Conservation (phyloP, 2,888 invertebrate species). For the Drosophila lacicola region DNA sequence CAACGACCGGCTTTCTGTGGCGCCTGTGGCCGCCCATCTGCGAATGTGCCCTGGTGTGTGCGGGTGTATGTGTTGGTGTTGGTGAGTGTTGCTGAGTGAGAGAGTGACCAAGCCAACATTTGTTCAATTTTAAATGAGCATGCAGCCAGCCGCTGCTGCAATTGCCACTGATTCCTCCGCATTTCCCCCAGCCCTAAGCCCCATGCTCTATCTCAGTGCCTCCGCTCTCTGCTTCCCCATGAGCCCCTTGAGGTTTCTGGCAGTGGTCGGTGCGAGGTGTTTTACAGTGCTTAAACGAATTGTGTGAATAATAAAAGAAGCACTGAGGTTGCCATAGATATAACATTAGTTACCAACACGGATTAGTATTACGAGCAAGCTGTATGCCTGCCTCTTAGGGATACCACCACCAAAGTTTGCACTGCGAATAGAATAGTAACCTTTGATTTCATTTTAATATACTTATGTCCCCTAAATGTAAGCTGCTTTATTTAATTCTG, state of each 20-base stretch:
- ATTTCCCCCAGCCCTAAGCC: not conserved
- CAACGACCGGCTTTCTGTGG: slow-evolving; percentile 40
- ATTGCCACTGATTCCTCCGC: slow-evolving; percentile 36
- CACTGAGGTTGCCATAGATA: slow-evolving; percentile 52
- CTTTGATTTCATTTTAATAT: no score
- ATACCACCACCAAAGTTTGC: not conserved
- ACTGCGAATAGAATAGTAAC: not conserved
- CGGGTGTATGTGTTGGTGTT: slow-evolving; percentile 24
- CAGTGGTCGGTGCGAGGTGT: slow-evolving; percentile 54
- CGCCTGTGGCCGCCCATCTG: slow-evolving; percentile 22
- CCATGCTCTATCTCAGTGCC: not conserved
- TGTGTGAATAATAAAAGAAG: slow-evolving; percentile 72
- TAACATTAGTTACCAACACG: slow-evolving; percentile 63
- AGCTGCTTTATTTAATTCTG: no score
- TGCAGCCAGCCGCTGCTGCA: slow-evolving; percentile 56
- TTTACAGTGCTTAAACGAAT: slow-evolving; percentile 70
- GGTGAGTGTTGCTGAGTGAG: slow-evolving; percentile 25
- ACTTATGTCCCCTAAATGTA: no score
- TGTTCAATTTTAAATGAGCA: slow-evolving; percentile 79
- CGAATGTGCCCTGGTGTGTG: slow-evolving; percentile 2
- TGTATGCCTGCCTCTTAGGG: slow-evolving; percentile 4
- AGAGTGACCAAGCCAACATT: slow-evolving; percentile 52
- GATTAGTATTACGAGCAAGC: slow-evolving; percentile 54
- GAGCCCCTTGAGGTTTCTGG: slow-evolving; percentile 62
- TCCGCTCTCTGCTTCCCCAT: slow-evolving; percentile 14